Conservation (phyloP, 2,888 invertebrate species). For the Pachliopta kotzebuea region DNA sequence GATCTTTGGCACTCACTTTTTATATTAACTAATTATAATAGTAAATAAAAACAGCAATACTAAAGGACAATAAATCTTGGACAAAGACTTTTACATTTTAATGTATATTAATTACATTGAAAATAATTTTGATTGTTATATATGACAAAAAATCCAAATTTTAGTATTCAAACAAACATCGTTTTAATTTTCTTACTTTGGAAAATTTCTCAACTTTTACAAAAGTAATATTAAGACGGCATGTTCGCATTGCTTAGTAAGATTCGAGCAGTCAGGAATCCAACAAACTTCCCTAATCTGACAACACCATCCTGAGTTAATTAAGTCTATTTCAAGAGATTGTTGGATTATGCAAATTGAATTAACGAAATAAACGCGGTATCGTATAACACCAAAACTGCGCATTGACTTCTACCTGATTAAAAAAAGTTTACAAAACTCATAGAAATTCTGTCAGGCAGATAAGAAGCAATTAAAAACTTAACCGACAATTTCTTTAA, state of each 20-base stretch:
- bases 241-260: constrained; percentile 15
- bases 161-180: neutral
- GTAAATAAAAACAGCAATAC: too few relatives aligned
- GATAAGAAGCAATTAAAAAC: neutral
- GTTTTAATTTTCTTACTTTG: neutral
- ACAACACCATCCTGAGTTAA: constrained; percentile 20
- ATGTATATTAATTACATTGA: neutral
- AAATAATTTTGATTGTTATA: neutral
- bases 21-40: too few relatives aligned
- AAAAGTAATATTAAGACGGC: constrained; percentile 24
- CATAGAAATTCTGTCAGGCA: too few relatives aligned
- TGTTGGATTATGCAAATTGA: constrained; percentile 25
- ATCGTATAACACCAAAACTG: constrained; percentile 6
- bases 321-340: constrained; percentile 27
- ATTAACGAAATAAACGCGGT: constrained; percentile 7
- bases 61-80: too few relatives aligned
- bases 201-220: constrained; percentile 15
- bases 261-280: constrained; percentile 19
- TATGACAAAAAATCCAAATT: neutral
- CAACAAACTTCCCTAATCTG: constrained; percentile 23
- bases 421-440: neutral
- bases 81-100: too few relatives aligned
- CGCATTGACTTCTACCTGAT: neutral
- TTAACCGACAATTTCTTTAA: neutral
- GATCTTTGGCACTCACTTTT: too few relatives aligned